These are phyloP conservation scores for Zaprionus nigranus DNA, from an alignment of 1,140 invertebrate genomes.

Conservation along the genomic window DNA sequence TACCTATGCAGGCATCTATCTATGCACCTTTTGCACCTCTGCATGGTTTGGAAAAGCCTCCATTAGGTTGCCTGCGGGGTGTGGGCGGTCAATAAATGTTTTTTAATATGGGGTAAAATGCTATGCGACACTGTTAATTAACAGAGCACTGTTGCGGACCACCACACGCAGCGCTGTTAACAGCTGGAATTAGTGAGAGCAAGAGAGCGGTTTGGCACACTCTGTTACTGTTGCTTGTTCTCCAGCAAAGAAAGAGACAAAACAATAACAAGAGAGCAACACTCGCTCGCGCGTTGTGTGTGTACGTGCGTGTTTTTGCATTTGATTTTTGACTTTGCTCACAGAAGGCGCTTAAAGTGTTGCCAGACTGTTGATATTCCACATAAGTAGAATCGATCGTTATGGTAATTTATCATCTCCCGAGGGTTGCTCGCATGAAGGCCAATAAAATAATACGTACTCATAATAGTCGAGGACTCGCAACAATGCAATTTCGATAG, in stretches of 20 bases:
- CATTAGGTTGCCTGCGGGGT: no score
- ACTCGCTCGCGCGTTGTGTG: slow-evolving; percentile 14
- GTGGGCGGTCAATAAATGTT: no score
- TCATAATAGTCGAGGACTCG: slow-evolving; percentile 14
- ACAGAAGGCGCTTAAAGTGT: slow-evolving; percentile 44
- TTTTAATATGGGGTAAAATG: not conserved
- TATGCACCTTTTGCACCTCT: no score
- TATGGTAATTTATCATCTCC: slow-evolving; percentile 51
- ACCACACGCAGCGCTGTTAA: slow-evolving; percentile 69
- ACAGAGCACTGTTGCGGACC: slow-evolving; percentile 36
- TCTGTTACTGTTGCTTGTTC: slow-evolving; percentile 43
- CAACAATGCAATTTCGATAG: slow-evolving; percentile 58
- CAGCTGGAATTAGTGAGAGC: slow-evolving; percentile 16
- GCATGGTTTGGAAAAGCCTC: no score
- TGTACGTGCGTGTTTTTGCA: slow-evolving; percentile 25
- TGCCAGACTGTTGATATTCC: slow-evolving; percentile 44
- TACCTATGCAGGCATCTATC: no score
- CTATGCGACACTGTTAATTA: slow-evolving; percentile 39
- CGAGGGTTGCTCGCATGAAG: slow-evolving; percentile 34
- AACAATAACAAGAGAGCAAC: slow-evolving; percentile 45
- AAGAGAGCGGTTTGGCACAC: not conserved
- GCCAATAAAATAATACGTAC: slow-evolving; percentile 45
- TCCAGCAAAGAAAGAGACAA: slow-evolving; percentile 40
- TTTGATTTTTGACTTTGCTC: slow-evolving; percentile 41
- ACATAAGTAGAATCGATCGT: slow-evolving; percentile 5